Conservation (phyloP, 2,888 invertebrate species). For the Sicus ferrugineus region DNA sequence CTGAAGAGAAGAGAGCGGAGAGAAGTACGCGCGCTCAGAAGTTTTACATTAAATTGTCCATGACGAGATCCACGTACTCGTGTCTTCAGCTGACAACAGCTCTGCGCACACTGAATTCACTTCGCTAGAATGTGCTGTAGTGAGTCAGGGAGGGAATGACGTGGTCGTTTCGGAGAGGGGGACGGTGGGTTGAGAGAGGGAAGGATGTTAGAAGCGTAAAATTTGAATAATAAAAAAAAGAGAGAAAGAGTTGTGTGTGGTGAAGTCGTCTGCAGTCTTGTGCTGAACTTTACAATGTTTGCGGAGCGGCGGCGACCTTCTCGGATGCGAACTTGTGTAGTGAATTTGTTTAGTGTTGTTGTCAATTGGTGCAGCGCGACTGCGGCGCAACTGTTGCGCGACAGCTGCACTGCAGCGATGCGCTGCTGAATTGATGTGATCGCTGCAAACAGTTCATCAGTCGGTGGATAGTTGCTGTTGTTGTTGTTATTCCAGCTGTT, state of each 20-base stretch:
- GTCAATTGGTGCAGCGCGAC: too few species aligned
- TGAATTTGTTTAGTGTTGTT: too few species aligned
- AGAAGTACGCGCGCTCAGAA: slow-evolving; percentile 14
- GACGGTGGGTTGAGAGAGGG: too few species aligned
- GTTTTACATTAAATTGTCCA: slow-evolving; percentile 53
- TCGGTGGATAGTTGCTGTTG: background rate
- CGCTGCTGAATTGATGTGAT: too few species aligned
- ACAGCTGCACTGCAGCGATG: too few species aligned
- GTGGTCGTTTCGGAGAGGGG: too few species aligned
- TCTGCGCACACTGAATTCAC: background rate
- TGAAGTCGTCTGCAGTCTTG: background rate
- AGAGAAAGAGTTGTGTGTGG: background rate
- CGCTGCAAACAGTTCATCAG: too few species aligned
- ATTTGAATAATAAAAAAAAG: background rate
- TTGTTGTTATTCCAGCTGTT: background rate
- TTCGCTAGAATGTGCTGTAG: background rate
- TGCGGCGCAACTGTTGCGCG: too few species aligned
- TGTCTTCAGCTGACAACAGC: background rate
- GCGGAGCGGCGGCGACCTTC: too few species aligned
- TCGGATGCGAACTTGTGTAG: too few species aligned
- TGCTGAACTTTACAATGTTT: background rate
- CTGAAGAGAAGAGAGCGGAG: background rate
- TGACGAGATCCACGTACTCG: slow-evolving; percentile 46
- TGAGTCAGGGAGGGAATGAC: background rate
- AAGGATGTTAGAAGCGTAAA: background rate